phyloP scores from a whole-genome alignment of 2,888 invertebrate species.

The Polymixis flavicincta region DNA sequence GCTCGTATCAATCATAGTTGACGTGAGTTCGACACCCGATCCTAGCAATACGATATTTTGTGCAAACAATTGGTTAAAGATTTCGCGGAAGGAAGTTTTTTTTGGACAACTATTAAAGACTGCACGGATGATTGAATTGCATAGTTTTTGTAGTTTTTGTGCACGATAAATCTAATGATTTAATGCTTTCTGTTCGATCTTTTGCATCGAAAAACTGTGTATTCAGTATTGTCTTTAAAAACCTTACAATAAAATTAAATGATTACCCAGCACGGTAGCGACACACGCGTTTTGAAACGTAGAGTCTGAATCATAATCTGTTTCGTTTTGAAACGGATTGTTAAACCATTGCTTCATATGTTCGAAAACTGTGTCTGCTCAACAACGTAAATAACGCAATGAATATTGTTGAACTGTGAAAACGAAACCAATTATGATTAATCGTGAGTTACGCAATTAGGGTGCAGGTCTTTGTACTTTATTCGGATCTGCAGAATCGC shows the following conservation, averaged over 20 bases:
- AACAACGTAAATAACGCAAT: no score
- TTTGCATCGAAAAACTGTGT: not conserved
- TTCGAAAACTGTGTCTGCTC: no score
- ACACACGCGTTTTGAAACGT: not conserved
- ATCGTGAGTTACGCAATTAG: no score
- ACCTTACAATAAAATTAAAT: not conserved
- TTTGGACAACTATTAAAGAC: conserved; percentile 60
- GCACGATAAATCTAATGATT: conserved; percentile 22
- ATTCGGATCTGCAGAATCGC: not conserved
- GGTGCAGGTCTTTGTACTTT: not conserved
- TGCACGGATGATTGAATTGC: conserved; percentile 58
- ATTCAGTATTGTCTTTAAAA: not conserved
- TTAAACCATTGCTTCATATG: no score
- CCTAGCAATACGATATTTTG: conserved; percentile 82
- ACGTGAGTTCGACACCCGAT: conserved; percentile 79
- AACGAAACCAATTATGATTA: no score
- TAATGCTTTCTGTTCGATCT: conserved; percentile 10
- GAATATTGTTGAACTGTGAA: no score
- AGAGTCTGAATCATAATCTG: no score
- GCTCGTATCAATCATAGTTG: conserved; percentile 68
- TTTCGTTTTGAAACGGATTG: no score
- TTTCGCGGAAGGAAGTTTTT: conserved; percentile 86
- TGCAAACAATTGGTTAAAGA: conserved; percentile 72
- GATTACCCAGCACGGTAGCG: not conserved
- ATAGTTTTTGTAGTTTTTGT: conserved; percentile 34